Evolutionary conservation across 2,888 invertebrate species (phyloP), one percentile per base, ranked within the genome.

Genomic region (Iselma pallidipennis): DNA sequence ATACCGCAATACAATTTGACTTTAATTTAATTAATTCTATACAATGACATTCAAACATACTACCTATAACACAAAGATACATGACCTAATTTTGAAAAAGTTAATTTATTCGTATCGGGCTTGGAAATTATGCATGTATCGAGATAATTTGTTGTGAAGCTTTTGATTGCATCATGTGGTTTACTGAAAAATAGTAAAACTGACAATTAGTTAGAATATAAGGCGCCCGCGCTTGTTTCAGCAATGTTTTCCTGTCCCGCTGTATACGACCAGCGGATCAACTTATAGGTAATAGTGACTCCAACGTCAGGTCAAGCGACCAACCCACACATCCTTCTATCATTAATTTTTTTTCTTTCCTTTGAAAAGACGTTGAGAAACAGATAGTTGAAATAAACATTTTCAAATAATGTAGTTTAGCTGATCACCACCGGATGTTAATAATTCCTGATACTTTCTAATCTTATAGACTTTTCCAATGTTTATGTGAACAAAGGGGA

Each of bases 11-110:
- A 56, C 60, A 33, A 33, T 56, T 52, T 56, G 60, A 61, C 52
- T 50, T 53, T 61, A 62, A 62, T 55, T 62, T 62, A 57, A 62
- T 58, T 62, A 62, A 58, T 62, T 61, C 51, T 16, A 14, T n/a
- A n/a, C 56, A 56, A 52, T 61, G 60, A 49, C 57, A 57, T 61
- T 61, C 57, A 57, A 49, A 55, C 57, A 53, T 56, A 52, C 57
- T 56, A 60, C 55, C 55, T 60, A 50, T 55, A 54, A 49, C 19
- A 49, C 25, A 12, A 51, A 37, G 14, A n/a, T 12, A 60, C 61
- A 52, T 61, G 61, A 54, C 61, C 61, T 29, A 61, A 57, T 12
- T 29, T 61, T 57, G 56, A 57, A 60, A 60, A 60, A 60, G 60
- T 60, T 61, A 57, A 57, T 61, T 42, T 57, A 61, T 57, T n/a